phyloP scores from a whole-genome alignment of 2,797 vertebrate genomes.

The Lateolabrax maculatus region DNA sequence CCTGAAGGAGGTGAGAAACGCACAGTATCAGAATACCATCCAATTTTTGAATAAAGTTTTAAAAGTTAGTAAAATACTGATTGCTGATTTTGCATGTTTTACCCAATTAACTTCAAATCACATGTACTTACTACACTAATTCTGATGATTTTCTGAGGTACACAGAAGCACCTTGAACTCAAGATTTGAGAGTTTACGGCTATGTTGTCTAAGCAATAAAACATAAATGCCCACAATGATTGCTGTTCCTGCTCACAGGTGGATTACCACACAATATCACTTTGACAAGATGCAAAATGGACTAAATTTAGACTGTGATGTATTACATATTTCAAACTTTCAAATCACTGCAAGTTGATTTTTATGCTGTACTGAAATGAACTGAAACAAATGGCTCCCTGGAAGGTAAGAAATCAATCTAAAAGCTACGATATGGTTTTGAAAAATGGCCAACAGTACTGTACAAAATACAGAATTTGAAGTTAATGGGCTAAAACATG shows the following conservation, averaged over 20 bases:
- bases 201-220: not conserved
- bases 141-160: not conserved
- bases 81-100: slow-evolving; percentile 1
- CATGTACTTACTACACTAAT: not conserved
- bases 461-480: slow-evolving; percentile 23
- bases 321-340: slow-evolving; percentile 28
- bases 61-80: not conserved
- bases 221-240: not conserved
- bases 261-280: not conserved
- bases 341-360: slow-evolving; percentile 10
- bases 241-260: slow-evolving; percentile 17
- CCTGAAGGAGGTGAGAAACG: slow-evolving; percentile 73
- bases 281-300: slow-evolving; percentile 5
- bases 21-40: slow-evolving; percentile 4
- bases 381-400: slow-evolving; percentile 49
- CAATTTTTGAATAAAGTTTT: slow-evolving; percentile 7
- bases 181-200: not conserved
- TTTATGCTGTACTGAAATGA: slow-evolving; percentile 36
- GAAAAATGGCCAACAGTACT: slow-evolving; percentile 27
- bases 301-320: slow-evolving; percentile 11
- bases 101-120: not conserved
- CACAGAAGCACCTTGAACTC: not conserved
- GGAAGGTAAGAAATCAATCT: slow-evolving; percentile 56
- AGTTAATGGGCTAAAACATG: slow-evolving; percentile 57
- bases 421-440: slow-evolving; percentile 35